Percentiles rank a stretch among this genome's conserved stretches.
These are phyloP conservation scores for Kuschelorhynchus macadamiae DNA, from an alignment of 2,888 invertebrate genomes.

Conservation along the genomic window DNA sequence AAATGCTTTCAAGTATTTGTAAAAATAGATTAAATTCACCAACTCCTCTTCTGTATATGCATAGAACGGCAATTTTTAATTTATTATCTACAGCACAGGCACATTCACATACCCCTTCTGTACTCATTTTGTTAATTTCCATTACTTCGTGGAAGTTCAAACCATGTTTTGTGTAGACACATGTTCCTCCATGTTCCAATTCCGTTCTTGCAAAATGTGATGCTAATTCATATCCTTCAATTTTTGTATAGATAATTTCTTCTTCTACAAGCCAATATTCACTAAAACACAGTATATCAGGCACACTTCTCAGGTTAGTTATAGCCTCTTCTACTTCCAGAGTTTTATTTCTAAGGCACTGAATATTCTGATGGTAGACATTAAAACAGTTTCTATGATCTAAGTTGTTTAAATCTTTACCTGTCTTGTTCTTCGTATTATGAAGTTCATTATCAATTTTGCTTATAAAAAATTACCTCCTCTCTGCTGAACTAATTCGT, in stretches of 20 bases:
- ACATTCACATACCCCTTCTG: background rate
- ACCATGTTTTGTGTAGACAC: background rate
- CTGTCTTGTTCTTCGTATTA: too few species aligned
- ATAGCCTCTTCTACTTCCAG: background rate
- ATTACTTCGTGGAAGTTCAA: too few species aligned
- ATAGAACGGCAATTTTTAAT: background rate
- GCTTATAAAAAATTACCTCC: too few species aligned
- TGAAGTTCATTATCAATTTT: too few species aligned
- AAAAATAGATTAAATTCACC: background rate
- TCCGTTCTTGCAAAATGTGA: background rate
- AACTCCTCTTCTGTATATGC: background rate
- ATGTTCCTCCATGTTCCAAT: background rate
- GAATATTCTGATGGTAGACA: background rate
- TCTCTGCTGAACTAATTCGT: too few species aligned
- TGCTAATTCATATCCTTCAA: slow-evolving; percentile 1
- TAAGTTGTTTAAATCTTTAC: too few species aligned
- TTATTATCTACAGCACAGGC: background rate
- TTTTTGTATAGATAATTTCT: background rate
- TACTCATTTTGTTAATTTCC: background rate
- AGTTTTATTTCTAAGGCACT: background rate
- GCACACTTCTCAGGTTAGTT: background rate
- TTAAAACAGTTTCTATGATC: background rate
- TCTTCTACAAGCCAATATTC: slow-evolving; percentile 1
- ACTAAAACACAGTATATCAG: background rate
- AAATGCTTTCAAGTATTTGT: background rate